These are phyloP conservation scores for Muricea muricata DNA, from an alignment of 92 coral and sea anemone species.

Conservation along the genomic window DNA sequence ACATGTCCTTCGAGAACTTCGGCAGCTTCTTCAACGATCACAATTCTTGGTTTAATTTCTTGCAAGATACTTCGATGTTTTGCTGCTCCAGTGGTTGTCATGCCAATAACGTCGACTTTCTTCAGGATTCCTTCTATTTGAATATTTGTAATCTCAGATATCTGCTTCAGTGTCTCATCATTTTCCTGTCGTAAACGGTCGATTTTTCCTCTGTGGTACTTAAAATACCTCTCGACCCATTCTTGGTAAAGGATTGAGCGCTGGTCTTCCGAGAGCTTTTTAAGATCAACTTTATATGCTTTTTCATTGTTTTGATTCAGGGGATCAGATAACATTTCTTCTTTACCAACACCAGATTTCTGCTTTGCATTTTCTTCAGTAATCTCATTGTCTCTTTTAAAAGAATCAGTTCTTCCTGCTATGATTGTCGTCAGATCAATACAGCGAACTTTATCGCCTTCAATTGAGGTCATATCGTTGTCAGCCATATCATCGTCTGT, in stretches of 20 bases:
- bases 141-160: conserved; percentile 12
- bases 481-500: neutral
- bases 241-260: conserved; percentile 14
- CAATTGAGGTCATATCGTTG: neutral
- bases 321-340: neutral
- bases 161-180: neutral
- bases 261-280: neutral
- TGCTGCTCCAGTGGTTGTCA: conserved; percentile 86
- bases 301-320: neutral
- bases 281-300: conserved; percentile 18
- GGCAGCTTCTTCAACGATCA: conserved; percentile 83
- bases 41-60: conserved; percentile 69
- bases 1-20: conserved; percentile 85
- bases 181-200: neutral
- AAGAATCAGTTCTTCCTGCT: neutral
- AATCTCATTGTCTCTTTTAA: neutral
- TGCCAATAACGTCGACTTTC: conserved; percentile 72
- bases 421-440: neutral
- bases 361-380: neutral
- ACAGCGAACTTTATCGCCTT: neutral
- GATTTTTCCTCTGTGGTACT: neutral
- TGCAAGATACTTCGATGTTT: conserved; percentile 63
- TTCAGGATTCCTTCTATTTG: conserved; percentile 55
- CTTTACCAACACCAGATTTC: neutral
- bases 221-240: conserved; percentile 12